Base-by-base conservation (phyloP, 2,888 invertebrate species). In the Rhamnusium bicolor region DNA sequence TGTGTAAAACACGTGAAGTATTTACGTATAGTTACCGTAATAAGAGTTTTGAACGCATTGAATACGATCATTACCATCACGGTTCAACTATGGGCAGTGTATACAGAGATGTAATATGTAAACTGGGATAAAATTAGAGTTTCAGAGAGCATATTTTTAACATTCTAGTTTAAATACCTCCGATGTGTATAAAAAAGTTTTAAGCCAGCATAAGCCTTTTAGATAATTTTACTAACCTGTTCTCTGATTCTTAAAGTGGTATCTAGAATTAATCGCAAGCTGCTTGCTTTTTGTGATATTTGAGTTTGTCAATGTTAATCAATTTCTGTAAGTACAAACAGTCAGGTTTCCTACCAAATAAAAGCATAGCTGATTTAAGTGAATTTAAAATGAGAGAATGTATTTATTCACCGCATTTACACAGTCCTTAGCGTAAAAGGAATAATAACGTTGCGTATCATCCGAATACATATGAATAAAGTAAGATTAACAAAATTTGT, bases 11-110 rank as follows among this genome's bases (percentile, higher is more conserved):
- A n/a, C n/a, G n/a, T n/a, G n/a, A n/a, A n/a, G n/a, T n/a, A n/a
- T n/a, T n/a, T n/a, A n/a, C n/a, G n/a, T n/a, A n/a, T n/a, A n/a
- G n/a, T n/a, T n/a, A n/a, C n/a, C n/a, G n/a, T n/a, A n/a, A 46
- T 47, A 63, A 14, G 47, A 18, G 21, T 63, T 63, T 21, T 63
- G 63, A n/a, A 63, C 47, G 2, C 63, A 1, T 19, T 63, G 63
- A 5, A 63, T 27, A 27, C 49, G 47, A n/a, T 63, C 46, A 6
- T n/a, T 19, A 47, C 21, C 0, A 19, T 63, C 63, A 0, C 8
- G 4, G 10, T 46, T 21, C 3, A 63, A 16, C n/a, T n/a, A n/a
- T n/a, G n/a, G n/a, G n/a, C n/a, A n/a, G n/a, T n/a, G n/a, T n/a
- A n/a, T n/a, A n/a, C n/a, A n/a, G n/a, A n/a, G n/a, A n/a, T n/a